Evolutionary conservation across 1,140 invertebrate species (phyloP).

Genomic region (Tetragonula clypearis): DNA sequence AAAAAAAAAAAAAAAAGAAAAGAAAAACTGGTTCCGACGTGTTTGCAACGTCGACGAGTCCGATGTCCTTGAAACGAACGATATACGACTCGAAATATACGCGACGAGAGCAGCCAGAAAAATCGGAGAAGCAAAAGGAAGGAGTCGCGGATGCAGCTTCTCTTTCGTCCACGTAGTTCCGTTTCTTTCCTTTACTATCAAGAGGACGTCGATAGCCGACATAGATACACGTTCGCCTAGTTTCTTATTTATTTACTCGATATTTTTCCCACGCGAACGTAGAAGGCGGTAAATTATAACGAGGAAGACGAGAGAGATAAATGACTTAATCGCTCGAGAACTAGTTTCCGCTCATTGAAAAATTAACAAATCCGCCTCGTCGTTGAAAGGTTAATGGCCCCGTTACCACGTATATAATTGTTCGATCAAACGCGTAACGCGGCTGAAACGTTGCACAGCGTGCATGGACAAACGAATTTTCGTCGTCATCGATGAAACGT

Average conservation of each 20-base stretch:
- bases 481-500: no score
- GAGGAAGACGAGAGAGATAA: not conserved
- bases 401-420: not conserved
- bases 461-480: not conserved
- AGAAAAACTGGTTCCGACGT: slow-evolving; percentile 41
- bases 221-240: not conserved
- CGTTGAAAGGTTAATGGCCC: not conserved
- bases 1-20: no score
- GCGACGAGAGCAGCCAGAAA: slow-evolving; percentile 35
- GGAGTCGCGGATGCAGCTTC: no score
- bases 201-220: not conserved
- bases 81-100: slow-evolving; percentile 32
- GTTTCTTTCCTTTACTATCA: not conserved
- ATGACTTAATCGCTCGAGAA: not conserved
- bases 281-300: not conserved
- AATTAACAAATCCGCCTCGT: not conserved
- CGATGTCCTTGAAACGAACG: slow-evolving; percentile 54
- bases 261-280: not conserved
- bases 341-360: not conserved
- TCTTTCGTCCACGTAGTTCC: slow-evolving; percentile 31
- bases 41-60: slow-evolving; percentile 58
- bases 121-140: slow-evolving; percentile 34
- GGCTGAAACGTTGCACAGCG: no score
- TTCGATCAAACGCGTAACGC: not conserved
- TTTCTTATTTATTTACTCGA: not conserved